Evolutionary conservation across 2,113 vertebrate genomes (phyloP).

Genomic region (Mustela lutreola): DNA sequence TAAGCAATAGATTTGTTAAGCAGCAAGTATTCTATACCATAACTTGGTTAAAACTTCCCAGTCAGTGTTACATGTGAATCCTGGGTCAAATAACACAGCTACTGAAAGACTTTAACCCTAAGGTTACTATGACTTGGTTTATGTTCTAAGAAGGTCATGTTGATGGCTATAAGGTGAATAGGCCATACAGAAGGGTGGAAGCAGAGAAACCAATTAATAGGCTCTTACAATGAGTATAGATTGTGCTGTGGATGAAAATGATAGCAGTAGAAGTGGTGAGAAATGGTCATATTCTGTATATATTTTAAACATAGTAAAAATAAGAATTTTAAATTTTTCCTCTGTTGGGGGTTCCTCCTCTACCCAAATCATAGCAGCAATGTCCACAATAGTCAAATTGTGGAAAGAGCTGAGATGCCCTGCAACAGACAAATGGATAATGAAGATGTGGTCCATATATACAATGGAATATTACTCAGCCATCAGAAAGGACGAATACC

Average conservation of each 20-base stretch:
- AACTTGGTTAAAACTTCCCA: constrained; percentile 10
- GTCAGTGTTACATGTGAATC: not conserved
- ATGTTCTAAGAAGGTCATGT: not conserved
- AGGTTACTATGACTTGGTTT: not conserved
- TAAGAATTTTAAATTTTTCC: not conserved
- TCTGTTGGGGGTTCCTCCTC: too few relatives aligned
- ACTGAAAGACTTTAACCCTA: constrained; percentile 32
- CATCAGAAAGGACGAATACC: too few relatives aligned
- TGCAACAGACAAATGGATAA: too few relatives aligned
- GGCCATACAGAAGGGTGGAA: not conserved
- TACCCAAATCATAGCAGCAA: too few relatives aligned
- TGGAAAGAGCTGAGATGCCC: too few relatives aligned
- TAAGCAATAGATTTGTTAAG: constrained; percentile 45
- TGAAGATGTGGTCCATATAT: too few relatives aligned
- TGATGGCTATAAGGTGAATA: not conserved
- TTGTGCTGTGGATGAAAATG: not conserved
- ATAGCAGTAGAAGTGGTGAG: not conserved
- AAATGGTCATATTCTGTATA: not conserved
- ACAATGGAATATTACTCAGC: too few relatives aligned
- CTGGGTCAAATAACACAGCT: not conserved
- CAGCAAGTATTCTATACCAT: not conserved
- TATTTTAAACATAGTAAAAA: not conserved
- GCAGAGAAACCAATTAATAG: not conserved
- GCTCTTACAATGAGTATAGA: not conserved
- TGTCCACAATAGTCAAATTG: too few relatives aligned